Base-by-base conservation (phyloP, 2,888 invertebrate genomes). In the Syritta pipiens region DNA sequence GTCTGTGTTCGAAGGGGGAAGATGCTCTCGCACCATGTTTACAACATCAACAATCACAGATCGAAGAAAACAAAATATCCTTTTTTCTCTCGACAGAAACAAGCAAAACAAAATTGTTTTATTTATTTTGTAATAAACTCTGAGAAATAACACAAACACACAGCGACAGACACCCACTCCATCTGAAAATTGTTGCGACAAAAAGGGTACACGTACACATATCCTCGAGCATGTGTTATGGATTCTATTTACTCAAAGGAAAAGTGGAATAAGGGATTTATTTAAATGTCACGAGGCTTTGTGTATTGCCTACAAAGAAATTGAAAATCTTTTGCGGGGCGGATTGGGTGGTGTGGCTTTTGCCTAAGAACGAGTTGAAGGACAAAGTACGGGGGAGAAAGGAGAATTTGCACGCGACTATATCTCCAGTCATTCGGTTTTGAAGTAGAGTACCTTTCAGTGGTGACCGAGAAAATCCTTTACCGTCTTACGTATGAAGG, bases 31-130 rank as follows among this genome's bases (percentile, higher is more conserved):
- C 59, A 71, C 35, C 59, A 48, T 71, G 53, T 67, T 65, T 48
- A 60, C 60, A 48, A 51, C 57, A n/a, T n/a, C 65, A 67, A 55
- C 71, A 77, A 60, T 77, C 77, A 77, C 32, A 60, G 26, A 77
- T 77, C 77, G 65, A 67, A 59, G 20, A 24, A 53, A 46, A 17
- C 37, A 3, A 17, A 44, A 53, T 49, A 44, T 40, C 42, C 46
- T 57, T 49, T 62, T 14, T 51, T 19, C 14, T n/a, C n/a, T 24
- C 14, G 4, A 55, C 26, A 46, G 35, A 10, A 35, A 40, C 32
- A 12, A 35, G n/a, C 32, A 22, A 35, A 35, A 32, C n/a, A 20
- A 63, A 69, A 59, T 26, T 48, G 53, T 77, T 65, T 77, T 77
- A 77, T 68, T 75, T 68, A 68, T 67, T 67, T 55, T 48, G 35